A percentile compares a stretch with the other conserved stretches of the same genome.
Conservation (phyloP, 2,113 vertebrate species). For the Corythornis cristatus region DNA sequence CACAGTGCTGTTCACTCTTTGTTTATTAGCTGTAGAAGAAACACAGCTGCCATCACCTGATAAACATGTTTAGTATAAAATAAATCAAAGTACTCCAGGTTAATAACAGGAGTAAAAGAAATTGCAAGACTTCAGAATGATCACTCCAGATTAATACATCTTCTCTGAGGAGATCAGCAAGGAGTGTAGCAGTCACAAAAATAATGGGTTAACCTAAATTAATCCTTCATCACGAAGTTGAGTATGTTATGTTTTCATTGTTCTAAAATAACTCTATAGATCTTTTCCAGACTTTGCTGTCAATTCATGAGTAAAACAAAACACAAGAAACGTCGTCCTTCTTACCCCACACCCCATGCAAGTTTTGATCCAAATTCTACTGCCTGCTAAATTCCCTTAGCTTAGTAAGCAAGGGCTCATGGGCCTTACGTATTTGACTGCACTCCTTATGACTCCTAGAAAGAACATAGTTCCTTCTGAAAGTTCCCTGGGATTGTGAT, state of each 20-base stretch:
- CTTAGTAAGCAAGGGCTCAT: background rate
- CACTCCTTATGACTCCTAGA: background rate
- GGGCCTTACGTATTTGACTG: background rate
- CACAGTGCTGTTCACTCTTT: background rate
- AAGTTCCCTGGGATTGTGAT: background rate
- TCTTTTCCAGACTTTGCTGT: constrained; percentile 2
- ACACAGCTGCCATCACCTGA: constrained; percentile 25
- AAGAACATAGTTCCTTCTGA: background rate
- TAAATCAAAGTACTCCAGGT: constrained; percentile 25
- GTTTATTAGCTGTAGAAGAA: constrained; percentile 23
- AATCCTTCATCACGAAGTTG: background rate
- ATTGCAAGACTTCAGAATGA: background rate
- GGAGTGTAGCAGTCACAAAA: background rate
- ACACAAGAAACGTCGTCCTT: background rate
- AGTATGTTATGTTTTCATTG: background rate
- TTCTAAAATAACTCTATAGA: background rate
- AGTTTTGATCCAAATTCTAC: background rate
- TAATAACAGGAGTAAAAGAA: background rate
- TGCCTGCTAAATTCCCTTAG: background rate
- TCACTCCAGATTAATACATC: background rate
- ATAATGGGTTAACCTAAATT: constrained; percentile 7
- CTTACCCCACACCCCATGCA: background rate
- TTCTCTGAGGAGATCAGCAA: constrained; percentile 4
- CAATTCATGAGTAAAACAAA: background rate
- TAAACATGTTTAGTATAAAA: background rate